Base-by-base conservation (phyloP, 2,797 vertebrate species). In the Coendou prehensilis region DNA sequence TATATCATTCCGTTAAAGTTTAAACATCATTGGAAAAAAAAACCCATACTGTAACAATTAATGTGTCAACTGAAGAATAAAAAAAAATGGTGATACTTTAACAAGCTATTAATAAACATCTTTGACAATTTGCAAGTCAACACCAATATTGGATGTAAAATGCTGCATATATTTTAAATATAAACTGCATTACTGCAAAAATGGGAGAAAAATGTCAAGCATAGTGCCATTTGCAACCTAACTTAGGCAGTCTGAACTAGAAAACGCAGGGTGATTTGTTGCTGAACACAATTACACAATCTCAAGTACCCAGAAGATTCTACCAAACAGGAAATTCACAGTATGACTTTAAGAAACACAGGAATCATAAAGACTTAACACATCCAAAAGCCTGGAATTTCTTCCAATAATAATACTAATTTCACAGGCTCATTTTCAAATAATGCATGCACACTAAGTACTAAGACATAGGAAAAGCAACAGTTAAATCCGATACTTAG, bases 311-410 rank as follows among this genome's bases (percentile, higher is more conserved):
- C 97, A 97, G 98, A 97, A 98, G 97, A 98, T 97, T 97, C 96
- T 96, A 97, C 96, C 97, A 95, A 98, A 98, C 98, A 98, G 98
- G 98, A 99, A 98, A 98, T 98, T 98, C 93, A 82, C 78, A 94
- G 96, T 96, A 97, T 91, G 96, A 97, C 98, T 94, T 93, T 89
- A 95, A 97, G 94, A 96, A 97, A 97, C 61, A 94, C 90, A 80
- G 73, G 93, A 97, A 95, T 97, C 56, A 87, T 81, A 96, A 94
- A 95, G 83, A 96, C 90, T 73, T 73, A 96, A 87, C 67, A 82
- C 41, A 15, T 93, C 64, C 82, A 96, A 93, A 95, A 91, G 87
- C 64, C 86, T 94, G 90, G 75, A 95, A 95, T 94, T 88, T 75
- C 63, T 86, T 81, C 26, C 30, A 22, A 87, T 30, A 95, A 82